These are phyloP conservation scores for Poecilia velifera DNA, from an alignment of 2,797 vertebrate species.

Conservation along the genomic window DNA sequence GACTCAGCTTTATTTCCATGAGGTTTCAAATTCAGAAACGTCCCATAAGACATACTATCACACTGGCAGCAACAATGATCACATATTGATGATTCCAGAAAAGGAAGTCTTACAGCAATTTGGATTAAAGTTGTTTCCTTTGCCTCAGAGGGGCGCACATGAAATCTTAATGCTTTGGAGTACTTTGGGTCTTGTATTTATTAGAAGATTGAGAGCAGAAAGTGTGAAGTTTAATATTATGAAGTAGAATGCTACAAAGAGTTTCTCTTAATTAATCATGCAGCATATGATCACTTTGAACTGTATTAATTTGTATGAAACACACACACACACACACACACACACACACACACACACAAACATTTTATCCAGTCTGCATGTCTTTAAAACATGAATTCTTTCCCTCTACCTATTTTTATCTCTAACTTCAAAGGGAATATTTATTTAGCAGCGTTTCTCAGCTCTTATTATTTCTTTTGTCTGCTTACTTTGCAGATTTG, in stretches of 20 bases:
- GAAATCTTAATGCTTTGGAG: slow-evolving; percentile 5
- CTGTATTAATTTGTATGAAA: background rate
- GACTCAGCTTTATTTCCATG: slow-evolving; percentile 22
- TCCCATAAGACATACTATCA: slow-evolving; percentile 22
- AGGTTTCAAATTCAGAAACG: slow-evolving; percentile 26
- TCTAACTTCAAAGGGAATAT: slow-evolving; percentile 4
- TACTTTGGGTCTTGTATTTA: background rate
- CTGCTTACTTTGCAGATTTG: background rate
- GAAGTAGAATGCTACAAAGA: background rate
- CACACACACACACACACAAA: background rate
- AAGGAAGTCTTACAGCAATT: slow-evolving; percentile 44
- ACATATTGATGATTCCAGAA: slow-evolving; percentile 44
- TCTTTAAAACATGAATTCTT: background rate
- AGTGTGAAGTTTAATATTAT: background rate
- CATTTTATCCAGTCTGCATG: background rate
- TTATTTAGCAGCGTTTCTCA: background rate
- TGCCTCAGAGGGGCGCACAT: slow-evolving; percentile 30
- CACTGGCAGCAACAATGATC: slow-evolving; percentile 30
- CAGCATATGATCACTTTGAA: slow-evolving; percentile 3
- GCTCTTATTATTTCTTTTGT: background rate
- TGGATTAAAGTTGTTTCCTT: slow-evolving; percentile 49
- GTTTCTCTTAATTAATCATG: slow-evolving; percentile 8
- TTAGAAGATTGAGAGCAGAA: background rate
- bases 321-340: background rate
- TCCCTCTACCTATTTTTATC: background rate